Base-by-base conservation (phyloP, 2,113 vertebrate species). In the Mormyrus lacerda region DNA sequence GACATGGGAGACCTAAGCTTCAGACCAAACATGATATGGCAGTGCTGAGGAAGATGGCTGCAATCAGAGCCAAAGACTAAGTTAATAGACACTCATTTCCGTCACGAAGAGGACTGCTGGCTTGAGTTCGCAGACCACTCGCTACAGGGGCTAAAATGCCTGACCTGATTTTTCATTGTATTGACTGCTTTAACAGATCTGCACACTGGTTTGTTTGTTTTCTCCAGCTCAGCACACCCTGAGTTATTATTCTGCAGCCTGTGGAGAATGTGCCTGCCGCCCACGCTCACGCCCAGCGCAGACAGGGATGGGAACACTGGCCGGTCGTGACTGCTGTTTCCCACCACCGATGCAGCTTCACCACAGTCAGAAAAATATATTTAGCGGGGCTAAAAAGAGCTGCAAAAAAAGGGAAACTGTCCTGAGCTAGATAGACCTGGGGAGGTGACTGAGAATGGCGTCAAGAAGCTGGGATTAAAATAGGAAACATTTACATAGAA, bases 181-280 rank as follows among this genome's bases (percentile, higher is more conserved):
- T 50, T n/a, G 51, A 65, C 42, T 47, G 42, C 87, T 48, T 88
- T 47, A 2, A 47, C 48, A 50, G 85, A 51, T 48, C 5, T n/a
- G 9, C 39, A 65, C 19, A 24, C 83, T 21, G 27, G 35, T 89
- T 47, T 55, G 50, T 27, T 55, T 61, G 45, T 87, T 87, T 87
- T 87, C 44, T 87, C 85, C 69, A 65, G 48, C 85, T 90, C 85
- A 76, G 89, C 89, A 90, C 27, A 90, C 35, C 19, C 65, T 87
- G 84, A 61, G 58, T 44, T 90, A 87, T 73, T 87, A 61, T 44
- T 31, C 84, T 44, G 35, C 31, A 86, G 61, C 85, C 47, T 44
- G 42, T 31, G 61, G 87, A 73, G 87, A 87, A 58, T n/a, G 42
- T 53, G 48, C 31, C 61, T 48, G 24, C 85, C 35, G 21, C 89